These are phyloP conservation scores for Brachionus koreanus DNA, from an alignment of 1,140 invertebrate species.

Conservation along the genomic window DNA sequence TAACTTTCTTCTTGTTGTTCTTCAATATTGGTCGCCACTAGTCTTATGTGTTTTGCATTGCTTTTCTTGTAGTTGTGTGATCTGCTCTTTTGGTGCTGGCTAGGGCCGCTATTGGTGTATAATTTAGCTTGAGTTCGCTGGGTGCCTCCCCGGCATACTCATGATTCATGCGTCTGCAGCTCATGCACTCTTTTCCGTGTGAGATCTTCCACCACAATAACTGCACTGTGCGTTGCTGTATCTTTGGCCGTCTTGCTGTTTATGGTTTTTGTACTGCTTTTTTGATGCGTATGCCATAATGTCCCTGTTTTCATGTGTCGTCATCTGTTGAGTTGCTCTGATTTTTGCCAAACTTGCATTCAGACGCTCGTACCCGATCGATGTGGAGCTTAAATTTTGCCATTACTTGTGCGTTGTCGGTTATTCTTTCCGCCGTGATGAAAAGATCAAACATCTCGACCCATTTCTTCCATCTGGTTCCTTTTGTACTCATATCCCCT, in stretches of 20 bases:
- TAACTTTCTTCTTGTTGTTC: neutral
- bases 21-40: neutral
- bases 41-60: neutral
- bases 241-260: neutral
- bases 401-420: neutral
- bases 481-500: neutral
- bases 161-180: neutral
- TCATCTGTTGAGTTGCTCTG: neutral
- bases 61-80: neutral
- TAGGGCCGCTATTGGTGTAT: neutral
- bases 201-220: neutral
- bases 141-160: neutral
- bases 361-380: neutral
- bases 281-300: neutral
- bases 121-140: neutral
- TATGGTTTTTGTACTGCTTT: neutral
- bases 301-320: neutral
- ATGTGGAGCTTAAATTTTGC: neutral
- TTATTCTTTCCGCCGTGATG: neutral
- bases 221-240: neutral
- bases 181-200: neutral
- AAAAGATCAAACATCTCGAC: neutral
- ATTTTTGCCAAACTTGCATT: neutral
- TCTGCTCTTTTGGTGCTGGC: neutral
- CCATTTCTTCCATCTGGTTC: neutral